phyloP scores from a whole-genome alignment of 2,797 vertebrate genomes.

The Gambusia yucatana region DNA sequence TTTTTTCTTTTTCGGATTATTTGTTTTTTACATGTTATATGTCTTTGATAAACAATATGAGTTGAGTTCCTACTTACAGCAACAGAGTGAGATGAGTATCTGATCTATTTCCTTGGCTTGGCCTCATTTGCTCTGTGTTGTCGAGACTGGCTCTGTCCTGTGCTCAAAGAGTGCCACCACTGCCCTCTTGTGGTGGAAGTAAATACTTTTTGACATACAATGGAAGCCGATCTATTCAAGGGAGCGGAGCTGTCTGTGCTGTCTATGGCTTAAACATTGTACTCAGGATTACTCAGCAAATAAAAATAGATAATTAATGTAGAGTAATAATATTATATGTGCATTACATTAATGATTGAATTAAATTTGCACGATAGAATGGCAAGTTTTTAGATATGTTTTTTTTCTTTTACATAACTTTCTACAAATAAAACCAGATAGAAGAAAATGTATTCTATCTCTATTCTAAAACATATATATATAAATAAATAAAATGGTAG shows the following conservation, averaged over 20 bases:
- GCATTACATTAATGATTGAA: neutral
- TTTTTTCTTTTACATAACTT: neutral
- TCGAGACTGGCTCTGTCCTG: slow-evolving; percentile 10
- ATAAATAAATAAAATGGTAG: neutral
- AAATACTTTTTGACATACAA: neutral
- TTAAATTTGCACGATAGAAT: neutral
- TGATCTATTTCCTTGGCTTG: slow-evolving; percentile 57
- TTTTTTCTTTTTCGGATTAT: slow-evolving; percentile 28
- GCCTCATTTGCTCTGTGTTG: slow-evolving; percentile 68
- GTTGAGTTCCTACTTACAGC: slow-evolving; percentile 59
- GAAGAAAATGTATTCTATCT: neutral
- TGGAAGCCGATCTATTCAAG: neutral
- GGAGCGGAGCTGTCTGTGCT: neutral
- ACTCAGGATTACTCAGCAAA: neutral
- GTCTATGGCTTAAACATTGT: neutral
- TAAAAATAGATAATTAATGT: neutral
- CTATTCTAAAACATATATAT: neutral
- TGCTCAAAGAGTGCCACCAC: slow-evolving; percentile 17
- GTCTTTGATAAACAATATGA: slow-evolving; percentile 58
- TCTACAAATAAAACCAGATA: neutral
- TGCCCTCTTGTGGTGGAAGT: slow-evolving; percentile 69
- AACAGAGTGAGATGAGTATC: slow-evolving; percentile 65
- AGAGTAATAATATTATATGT: neutral
- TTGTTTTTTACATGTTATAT: slow-evolving; percentile 25
- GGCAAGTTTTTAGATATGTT: neutral